These are phyloP conservation scores for Dione vanillae DNA, from an alignment of 2,888 invertebrate genomes.

Conservation along the genomic window DNA sequence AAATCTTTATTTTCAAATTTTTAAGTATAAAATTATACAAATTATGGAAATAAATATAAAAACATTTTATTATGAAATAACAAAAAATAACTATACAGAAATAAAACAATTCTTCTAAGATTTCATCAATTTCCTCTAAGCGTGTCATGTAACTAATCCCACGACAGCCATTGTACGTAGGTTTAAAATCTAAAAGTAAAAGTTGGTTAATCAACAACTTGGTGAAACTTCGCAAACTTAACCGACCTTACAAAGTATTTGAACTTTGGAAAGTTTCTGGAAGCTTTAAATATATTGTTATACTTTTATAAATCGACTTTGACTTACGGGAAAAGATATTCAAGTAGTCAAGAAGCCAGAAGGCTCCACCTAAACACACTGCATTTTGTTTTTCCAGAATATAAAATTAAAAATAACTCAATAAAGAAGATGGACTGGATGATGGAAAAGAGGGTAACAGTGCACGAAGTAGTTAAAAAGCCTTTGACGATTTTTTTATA, in stretches of 20 bases:
- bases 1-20: too few relatives aligned
- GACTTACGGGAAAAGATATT: background rate
- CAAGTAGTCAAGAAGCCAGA: background rate
- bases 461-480: too few relatives aligned
- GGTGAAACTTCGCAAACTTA: conserved; percentile 1
- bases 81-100: background rate
- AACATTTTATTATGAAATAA: too few relatives aligned
- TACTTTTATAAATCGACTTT: background rate
- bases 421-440: too few relatives aligned
- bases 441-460: too few relatives aligned
- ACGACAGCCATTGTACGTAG: conserved; percentile 11
- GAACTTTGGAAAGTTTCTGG: background rate
- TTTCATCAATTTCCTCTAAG: conserved; percentile 10
- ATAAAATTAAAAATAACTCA: too few relatives aligned
- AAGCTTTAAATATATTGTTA: conserved; percentile 10
- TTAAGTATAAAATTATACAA: too few relatives aligned
- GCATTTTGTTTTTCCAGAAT: too few relatives aligned
- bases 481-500: too few relatives aligned
- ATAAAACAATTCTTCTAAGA: background rate
- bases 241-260: background rate
- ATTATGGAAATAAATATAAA: too few relatives aligned
- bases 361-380: too few relatives aligned
- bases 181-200: conserved; percentile 21
- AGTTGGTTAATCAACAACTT: conserved; percentile 18
- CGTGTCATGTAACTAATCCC: background rate